Conservation (phyloP, 2,113 vertebrate species). For the Albula glossodonta region DNA sequence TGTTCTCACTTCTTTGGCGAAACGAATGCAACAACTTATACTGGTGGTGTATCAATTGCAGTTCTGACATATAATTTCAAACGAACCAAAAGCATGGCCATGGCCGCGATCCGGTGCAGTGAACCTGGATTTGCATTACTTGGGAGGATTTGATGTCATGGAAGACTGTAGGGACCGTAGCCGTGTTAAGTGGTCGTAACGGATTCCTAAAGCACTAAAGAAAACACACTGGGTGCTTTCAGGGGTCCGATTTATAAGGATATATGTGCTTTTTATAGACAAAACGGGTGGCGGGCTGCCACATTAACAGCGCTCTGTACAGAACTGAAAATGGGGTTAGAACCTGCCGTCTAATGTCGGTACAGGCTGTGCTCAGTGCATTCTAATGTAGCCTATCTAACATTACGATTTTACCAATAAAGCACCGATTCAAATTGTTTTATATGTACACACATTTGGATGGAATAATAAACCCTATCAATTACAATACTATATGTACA, state of each 20-base stretch:
- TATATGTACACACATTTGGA: background rate
- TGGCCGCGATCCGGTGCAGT: background rate
- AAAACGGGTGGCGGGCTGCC: background rate
- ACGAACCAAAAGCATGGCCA: background rate
- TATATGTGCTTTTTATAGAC: background rate
- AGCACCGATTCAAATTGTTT: background rate
- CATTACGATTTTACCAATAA: background rate
- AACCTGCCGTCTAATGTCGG: background rate
- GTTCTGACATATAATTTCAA: background rate
- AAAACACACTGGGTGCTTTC: background rate
- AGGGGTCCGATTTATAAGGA: background rate
- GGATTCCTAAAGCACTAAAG: background rate
- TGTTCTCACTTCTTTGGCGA: background rate
- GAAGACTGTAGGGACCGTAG: background rate
- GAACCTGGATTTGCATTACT: background rate
- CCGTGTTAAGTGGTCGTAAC: background rate
- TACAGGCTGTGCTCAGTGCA: constrained; percentile 4
- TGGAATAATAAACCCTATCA: background rate
- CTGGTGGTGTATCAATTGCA: background rate
- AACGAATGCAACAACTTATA: background rate
- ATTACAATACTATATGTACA: background rate
- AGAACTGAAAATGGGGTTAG: background rate
- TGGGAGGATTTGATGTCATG: background rate
- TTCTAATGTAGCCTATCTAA: background rate
- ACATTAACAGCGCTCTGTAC: background rate